Conservation (phyloP, 2,113 vertebrate genomes). For the Carollia perspicillata region DNA sequence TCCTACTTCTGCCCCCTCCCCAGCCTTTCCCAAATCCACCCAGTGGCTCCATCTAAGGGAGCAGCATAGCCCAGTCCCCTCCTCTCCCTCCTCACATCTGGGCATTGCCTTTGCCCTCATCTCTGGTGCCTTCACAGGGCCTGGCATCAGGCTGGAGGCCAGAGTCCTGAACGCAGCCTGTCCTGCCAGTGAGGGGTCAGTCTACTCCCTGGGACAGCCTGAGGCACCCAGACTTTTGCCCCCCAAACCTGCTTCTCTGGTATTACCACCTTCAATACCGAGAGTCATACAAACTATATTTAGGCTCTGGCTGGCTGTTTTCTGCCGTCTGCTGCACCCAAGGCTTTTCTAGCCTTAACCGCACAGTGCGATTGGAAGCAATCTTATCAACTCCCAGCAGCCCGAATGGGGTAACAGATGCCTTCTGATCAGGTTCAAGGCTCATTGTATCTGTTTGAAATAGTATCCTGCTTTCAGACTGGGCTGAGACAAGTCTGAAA, state of each 20-base stretch:
- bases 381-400: not conserved
- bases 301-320: not conserved
- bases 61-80: not conserved
- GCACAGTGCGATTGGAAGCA: not conserved
- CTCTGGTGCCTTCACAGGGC: not conserved
- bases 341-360: not conserved
- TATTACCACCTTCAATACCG: not conserved
- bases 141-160: not conserved
- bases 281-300: not conserved
- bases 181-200: not conserved
- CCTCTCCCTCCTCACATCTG: fast-evolving
- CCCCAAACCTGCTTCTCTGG: not conserved
- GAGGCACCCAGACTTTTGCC: fast-evolving
- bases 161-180: not conserved
- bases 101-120: not conserved
- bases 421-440: not conserved
- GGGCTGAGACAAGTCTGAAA: slow-evolving; percentile 27
- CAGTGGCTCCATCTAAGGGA: not conserved
- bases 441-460: slow-evolving; percentile 40
- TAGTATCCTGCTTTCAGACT: not conserved
- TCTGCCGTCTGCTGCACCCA: not conserved
- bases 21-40: not conserved
- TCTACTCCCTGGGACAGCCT: not conserved
- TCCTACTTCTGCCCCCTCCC: not conserved
- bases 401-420: not conserved